Percentiles rank a stretch among this genome's conserved stretches.
phyloP scores from a whole-genome alignment of 2,888 invertebrate genomes.

The Acheta domesticus region DNA sequence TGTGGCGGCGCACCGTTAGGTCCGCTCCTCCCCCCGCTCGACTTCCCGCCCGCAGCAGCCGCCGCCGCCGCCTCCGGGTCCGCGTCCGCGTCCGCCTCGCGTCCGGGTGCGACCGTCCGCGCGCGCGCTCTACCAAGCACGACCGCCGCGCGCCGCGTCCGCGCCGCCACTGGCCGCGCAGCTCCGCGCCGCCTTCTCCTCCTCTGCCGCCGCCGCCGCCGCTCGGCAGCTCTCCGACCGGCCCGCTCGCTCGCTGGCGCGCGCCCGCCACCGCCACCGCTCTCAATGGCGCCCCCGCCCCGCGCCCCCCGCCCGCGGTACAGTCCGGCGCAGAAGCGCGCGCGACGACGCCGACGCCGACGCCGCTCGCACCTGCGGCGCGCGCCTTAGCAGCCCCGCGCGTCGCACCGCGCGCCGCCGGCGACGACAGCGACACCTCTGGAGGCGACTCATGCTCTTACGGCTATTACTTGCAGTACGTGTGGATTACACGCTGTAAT shows the following conservation, averaged over 20 bases:
- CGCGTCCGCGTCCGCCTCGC: too few relatives aligned
- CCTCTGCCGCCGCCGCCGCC: neutral
- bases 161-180: neutral
- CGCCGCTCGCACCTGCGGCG: neutral
- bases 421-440: too few relatives aligned
- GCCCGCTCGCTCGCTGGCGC: neutral
- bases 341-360: neutral
- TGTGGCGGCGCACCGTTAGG: constrained; percentile 47
- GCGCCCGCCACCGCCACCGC: neutral
- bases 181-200: neutral
- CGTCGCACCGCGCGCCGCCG: neutral
- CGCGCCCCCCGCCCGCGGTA: neutral
- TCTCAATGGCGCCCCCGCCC: constrained; percentile 4
- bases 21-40: constrained; percentile 45
- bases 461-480: too few relatives aligned
- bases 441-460: too few relatives aligned
- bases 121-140: neutral
- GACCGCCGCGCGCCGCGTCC: neutral
- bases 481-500: too few relatives aligned
- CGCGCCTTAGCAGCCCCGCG: neutral
- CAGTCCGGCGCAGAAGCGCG: neutral
- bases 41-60: constrained; percentile 38
- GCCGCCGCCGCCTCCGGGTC: neutral
- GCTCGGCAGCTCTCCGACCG: neutral
- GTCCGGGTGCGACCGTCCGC: constrained; percentile 41